Evolutionary conservation across 2,797 vertebrate species (phyloP).

Genomic region (Bucorvus abyssinicus): DNA sequence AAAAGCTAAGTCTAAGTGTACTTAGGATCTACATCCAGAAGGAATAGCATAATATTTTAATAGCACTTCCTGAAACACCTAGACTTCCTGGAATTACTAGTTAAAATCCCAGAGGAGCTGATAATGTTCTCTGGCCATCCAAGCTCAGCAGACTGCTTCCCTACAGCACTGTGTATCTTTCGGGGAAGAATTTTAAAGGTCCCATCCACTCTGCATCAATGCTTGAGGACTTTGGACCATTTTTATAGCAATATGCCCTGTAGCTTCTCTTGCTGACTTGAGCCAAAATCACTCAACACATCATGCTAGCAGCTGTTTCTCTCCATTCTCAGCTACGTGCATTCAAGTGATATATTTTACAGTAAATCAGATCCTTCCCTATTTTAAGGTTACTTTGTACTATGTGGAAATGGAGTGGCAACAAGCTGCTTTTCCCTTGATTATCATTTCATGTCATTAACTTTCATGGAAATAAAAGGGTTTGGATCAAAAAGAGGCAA

Average conservation of each 20-base stretch:
- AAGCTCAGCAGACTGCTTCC: neutral
- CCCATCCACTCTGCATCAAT: neutral
- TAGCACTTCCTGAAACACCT: constrained; percentile 41
- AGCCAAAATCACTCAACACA: neutral
- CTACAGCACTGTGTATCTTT: neutral
- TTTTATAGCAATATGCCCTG: neutral
- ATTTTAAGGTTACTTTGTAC: neutral
- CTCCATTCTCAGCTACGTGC: neutral
- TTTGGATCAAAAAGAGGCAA: neutral
- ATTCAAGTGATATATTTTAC: neutral
- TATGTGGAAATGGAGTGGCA: neutral
- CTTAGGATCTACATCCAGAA: neutral
- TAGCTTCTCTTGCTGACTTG: neutral
- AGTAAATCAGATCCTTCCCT: neutral
- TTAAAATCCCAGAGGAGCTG: neutral
- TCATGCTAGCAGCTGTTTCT: neutral
- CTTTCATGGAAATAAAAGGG: neutral
- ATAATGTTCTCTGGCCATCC: neutral
- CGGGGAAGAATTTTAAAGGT: neutral
- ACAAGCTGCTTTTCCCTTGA: neutral
- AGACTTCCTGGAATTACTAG: constrained; percentile 30
- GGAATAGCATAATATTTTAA: neutral
- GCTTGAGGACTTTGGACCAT: neutral
- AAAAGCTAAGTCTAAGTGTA: neutral
- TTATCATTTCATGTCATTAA: neutral